Conservation (phyloP, 2,888 invertebrate species). For the Epinotia demarniana region DNA sequence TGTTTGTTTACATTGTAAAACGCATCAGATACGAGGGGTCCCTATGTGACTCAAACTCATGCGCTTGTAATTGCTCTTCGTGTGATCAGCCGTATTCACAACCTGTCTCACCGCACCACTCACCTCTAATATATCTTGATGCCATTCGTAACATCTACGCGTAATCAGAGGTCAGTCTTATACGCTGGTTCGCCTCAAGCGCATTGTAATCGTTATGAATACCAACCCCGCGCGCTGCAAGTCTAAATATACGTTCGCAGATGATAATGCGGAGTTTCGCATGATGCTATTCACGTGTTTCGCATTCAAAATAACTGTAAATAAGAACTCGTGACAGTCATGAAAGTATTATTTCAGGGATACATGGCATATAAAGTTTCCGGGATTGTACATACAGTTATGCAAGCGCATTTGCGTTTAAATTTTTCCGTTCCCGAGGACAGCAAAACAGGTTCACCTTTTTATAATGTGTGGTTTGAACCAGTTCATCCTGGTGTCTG, state of each 20-base stretch:
- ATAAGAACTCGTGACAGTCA: neutral
- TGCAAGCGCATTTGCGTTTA: conserved; percentile 14
- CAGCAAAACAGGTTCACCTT: conserved; percentile 17
- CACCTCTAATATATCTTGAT: neutral
- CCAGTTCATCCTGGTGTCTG: conserved; percentile 23
- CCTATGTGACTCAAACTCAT: conserved; percentile 27
- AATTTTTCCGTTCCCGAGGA: conserved; percentile 10
- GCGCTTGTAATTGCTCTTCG: conserved; percentile 22
- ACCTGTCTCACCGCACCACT: neutral
- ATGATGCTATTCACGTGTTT: conserved; percentile 2
- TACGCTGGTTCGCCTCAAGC: neutral
- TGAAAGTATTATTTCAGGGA: neutral
- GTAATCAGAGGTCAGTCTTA: neutral
- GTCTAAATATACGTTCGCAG: conserved; percentile 24
- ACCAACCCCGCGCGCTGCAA: conserved; percentile 3
- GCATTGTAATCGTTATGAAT: neutral
- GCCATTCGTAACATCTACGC: neutral
- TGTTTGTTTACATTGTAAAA: conserved; percentile 30
- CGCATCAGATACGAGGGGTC: conserved; percentile 9
- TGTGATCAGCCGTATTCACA: neutral
- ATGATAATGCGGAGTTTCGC: neutral
- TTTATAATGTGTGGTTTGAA: conserved; percentile 34
- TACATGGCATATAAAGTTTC: neutral
- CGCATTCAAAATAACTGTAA: conserved; percentile 10
- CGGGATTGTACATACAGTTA: neutral